Base-by-base conservation (phyloP, 2,888 invertebrate genomes). In the Monochamus alternatus region DNA sequence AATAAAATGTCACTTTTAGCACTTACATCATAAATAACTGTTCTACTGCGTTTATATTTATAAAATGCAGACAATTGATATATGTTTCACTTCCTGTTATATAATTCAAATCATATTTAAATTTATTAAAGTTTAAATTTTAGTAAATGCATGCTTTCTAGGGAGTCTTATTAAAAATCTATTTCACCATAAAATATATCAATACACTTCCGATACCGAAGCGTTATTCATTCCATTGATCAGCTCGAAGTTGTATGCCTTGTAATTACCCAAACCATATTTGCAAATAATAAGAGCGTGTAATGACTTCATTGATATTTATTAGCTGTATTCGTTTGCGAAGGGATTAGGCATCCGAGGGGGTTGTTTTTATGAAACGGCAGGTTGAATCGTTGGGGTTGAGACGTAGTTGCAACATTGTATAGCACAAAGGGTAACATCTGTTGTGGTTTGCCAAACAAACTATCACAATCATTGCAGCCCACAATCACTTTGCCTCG, bases 401-500 rank as follows among this genome's bases (percentile, higher is more conserved):
- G 73, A 60, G 51, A 62, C 44, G 69, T 78, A 78, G 75, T 81
- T 78, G 83, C 78, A 78, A 81, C 83, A 81, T 82, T 82, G 83
- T 83, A 73, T 75, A 60, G 75, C 59, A 82, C 80, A 79, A 78
- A 84, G 82, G 79, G 78, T 78, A 82, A 85, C 85, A 85, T 85
- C 85, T 84, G 85, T 81, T 84, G 84, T 74, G 84, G 84, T 82
- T 84, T 82, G 82, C 78, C 81, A 78, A 80, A 78, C 80, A 82
- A 83, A 82, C 80, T 78, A 78, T 77, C 76, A 78, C 80, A 77
- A 82, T 12, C 55, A 55, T 81, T 82, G 78, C 66, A 78, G 80
- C 75, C 76, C 75, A 76, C 75, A 75, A 77, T 79, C 75, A 80
- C 77, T 76, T 75, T 65, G 75, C 78, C 80, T 74, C 71, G 69